phyloP scores from a whole-genome alignment of 2,888 invertebrate genomes.

The Dugesia japonica region DNA sequence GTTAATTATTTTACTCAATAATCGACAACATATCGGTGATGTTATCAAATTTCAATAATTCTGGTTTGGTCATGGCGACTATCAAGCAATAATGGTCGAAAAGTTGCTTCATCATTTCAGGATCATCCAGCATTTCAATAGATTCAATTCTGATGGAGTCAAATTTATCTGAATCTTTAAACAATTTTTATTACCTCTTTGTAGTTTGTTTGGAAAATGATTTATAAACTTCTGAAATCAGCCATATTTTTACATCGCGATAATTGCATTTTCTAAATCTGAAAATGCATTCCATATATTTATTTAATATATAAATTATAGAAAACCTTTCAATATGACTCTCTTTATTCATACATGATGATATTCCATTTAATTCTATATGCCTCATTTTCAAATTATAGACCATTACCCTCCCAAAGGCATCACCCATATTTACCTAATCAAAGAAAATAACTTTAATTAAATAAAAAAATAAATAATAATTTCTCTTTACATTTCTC shows the following conservation, averaged over 20 bases:
- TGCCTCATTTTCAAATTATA: conserved; percentile 71
- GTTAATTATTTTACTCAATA: background rate
- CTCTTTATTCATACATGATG: conserved; percentile 61
- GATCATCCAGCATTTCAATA: conserved; percentile 82
- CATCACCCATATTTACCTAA: conserved; percentile 79
- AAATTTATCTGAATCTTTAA: background rate
- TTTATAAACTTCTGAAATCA: too few species aligned
- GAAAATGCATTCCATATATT: background rate
- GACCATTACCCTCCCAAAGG: conserved; percentile 80
- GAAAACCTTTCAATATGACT: conserved; percentile 56
- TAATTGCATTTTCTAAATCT: background rate
- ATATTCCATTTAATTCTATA: conserved; percentile 66
- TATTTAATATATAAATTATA: background rate
- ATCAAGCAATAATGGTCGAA: conserved; percentile 78
- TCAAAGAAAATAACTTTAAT: too few species aligned
- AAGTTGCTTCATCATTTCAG: conserved; percentile 72
- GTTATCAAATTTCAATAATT: background rate
- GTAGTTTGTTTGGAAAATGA: background rate
- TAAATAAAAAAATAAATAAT: too few species aligned
- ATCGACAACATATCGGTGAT: background rate
- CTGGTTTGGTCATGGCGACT: background rate
- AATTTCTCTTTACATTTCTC: too few species aligned
- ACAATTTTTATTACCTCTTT: background rate
- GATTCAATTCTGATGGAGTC: conserved; percentile 67
- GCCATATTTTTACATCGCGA: background rate